These are phyloP conservation scores for Hymenopus coronatus DNA, from an alignment of 2,888 invertebrate genomes.

Conservation along the genomic window DNA sequence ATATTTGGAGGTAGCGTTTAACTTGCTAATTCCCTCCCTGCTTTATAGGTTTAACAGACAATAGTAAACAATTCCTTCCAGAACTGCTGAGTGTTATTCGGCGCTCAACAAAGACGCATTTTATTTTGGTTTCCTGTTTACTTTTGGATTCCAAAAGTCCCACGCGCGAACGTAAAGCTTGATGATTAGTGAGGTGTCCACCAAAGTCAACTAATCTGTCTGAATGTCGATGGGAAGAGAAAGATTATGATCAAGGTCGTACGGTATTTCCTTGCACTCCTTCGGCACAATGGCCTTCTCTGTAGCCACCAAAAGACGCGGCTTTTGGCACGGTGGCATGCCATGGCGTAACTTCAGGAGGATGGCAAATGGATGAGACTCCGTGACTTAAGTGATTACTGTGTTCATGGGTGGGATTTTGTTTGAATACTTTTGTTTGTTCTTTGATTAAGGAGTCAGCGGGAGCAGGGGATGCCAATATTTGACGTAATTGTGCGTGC, in stretches of 20 bases:
- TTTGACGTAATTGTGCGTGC: background rate
- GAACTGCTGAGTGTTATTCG: too few species aligned
- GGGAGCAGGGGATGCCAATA: background rate
- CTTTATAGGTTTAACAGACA: too few species aligned
- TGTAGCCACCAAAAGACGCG: background rate
- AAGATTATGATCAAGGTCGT: background rate
- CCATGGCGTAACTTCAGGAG: background rate
- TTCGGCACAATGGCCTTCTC: background rate
- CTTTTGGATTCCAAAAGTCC: background rate
- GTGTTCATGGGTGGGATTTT: constrained; percentile 4
- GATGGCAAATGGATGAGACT: background rate
- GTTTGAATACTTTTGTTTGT: background rate
- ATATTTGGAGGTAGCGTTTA: too few species aligned
- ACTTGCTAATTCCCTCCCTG: too few species aligned
- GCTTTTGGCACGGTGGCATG: background rate
- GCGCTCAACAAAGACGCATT: too few species aligned
- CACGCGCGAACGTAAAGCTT: background rate
- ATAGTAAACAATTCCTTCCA: too few species aligned
- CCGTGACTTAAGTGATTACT: background rate
- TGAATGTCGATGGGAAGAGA: background rate
- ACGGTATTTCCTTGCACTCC: background rate
- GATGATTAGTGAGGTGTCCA: background rate
- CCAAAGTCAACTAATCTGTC: background rate
- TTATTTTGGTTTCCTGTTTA: too few species aligned
- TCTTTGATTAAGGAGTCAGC: background rate